A percentile compares a stretch with the other conserved stretches of the same genome.
phyloP scores from a whole-genome alignment of 2,797 vertebrate genomes.

The Muscicapa striata region DNA sequence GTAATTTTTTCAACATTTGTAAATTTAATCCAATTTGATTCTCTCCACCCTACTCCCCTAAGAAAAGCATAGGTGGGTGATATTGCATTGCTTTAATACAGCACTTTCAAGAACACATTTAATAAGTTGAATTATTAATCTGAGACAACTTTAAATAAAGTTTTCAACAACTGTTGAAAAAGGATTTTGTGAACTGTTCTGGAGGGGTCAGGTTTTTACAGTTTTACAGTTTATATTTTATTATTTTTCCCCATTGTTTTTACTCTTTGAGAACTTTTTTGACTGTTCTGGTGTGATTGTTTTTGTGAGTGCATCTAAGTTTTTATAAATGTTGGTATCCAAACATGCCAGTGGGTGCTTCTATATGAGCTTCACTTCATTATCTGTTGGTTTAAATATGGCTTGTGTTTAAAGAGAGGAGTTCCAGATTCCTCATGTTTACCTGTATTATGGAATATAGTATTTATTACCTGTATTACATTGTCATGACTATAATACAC shows the following conservation, averaged over 20 bases:
- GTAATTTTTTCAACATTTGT: not conserved
- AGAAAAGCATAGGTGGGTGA: not conserved
- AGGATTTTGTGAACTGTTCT: not conserved
- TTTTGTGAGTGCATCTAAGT: not conserved
- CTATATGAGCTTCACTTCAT: not conserved
- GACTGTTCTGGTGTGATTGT: not conserved
- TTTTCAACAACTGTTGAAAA: not conserved
- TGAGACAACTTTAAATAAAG: not conserved
- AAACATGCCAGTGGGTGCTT: not conserved
- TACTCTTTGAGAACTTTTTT: not conserved
- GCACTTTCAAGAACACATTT: not conserved
- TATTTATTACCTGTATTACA: not conserved
- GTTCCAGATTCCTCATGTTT: not conserved
- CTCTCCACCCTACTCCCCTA: not conserved
- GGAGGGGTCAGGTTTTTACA: not conserved
- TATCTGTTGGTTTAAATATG: not conserved
- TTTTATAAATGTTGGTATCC: not conserved
- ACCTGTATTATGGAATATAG: not conserved
- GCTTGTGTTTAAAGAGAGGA: not conserved
- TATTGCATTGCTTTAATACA: not conserved
- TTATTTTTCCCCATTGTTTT: not conserved
- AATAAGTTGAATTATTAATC: not conserved
- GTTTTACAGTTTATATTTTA: not conserved
- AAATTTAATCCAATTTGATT: not conserved
- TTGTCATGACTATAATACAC: not conserved